Percentiles rank a stretch among this genome's conserved stretches.
Evolutionary conservation across 2,113 vertebrate species (phyloP).

Genomic region (Vireo altiloquus): DNA sequence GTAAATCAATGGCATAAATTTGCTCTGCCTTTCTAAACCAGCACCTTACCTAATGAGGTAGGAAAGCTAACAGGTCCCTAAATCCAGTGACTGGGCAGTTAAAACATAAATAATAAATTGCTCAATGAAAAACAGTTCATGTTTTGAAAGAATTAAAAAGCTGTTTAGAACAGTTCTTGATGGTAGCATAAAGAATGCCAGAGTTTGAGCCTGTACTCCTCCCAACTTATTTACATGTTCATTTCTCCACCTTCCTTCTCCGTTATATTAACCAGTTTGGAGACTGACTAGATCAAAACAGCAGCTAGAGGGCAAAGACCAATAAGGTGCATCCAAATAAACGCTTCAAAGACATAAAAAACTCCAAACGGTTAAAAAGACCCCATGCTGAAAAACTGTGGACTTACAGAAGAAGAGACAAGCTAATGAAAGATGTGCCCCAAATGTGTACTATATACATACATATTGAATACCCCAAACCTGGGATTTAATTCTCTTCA

Average conservation of each 20-base stretch:
- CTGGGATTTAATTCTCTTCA: neutral
- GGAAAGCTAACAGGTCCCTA: neutral
- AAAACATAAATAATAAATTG: neutral
- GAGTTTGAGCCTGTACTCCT: neutral
- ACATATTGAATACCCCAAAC: neutral
- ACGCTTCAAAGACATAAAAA: neutral
- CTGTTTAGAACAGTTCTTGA: neutral
- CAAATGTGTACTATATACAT: neutral
- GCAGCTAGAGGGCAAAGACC: neutral
- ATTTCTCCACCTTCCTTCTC: neutral
- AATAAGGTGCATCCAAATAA: neutral
- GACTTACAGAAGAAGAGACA: neutral
- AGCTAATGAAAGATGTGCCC: neutral
- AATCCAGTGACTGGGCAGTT: neutral
- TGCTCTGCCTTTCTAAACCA: neutral
- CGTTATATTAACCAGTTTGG: neutral
- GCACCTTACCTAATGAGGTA: neutral
- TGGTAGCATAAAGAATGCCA: neutral
- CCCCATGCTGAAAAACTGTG: neutral
- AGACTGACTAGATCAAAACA: neutral
- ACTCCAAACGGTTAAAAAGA: neutral
- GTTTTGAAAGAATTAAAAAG: neutral
- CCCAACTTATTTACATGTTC: neutral
- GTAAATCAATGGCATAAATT: neutral
- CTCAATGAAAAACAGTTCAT: neutral